A percentile compares a stretch with the other conserved stretches of the same genome.
phyloP scores from a whole-genome alignment of 2,888 invertebrate genomes.

The Pristionchus fissidentatus region DNA sequence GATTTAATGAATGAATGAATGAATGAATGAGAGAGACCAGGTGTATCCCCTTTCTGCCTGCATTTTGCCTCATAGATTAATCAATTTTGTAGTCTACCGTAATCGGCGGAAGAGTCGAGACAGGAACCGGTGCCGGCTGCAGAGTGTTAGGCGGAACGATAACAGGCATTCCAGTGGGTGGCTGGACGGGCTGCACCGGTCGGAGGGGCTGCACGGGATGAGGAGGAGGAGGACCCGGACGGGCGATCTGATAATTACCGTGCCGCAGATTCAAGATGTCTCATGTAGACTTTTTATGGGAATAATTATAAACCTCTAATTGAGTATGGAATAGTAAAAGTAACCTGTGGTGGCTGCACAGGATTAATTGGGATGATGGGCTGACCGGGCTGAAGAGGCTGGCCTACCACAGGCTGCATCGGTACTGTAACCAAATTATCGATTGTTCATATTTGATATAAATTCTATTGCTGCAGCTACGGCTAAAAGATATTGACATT shows the following conservation, averaged over 20 bases:
- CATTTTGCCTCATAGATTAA: too few relatives aligned
- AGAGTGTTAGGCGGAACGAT: constrained; percentile 33
- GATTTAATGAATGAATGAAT: background rate
- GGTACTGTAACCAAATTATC: constrained; percentile 29
- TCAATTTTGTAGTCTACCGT: background rate
- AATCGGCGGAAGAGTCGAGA: background rate
- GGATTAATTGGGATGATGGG: constrained; percentile 36
- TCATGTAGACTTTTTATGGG: too few relatives aligned
- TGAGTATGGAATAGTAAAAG: background rate
- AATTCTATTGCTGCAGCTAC: too few relatives aligned
- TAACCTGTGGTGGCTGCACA: background rate
- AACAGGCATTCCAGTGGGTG: constrained; percentile 20
- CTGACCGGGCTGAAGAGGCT: constrained; percentile 25
- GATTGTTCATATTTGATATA: background rate
- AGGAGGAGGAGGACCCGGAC: background rate
- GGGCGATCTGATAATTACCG: background rate
- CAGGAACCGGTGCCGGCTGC: background rate
- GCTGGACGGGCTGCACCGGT: background rate
- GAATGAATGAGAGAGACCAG: too few relatives aligned
- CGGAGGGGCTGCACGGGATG: constrained; percentile 39
- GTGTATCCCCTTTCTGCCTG: too few relatives aligned
- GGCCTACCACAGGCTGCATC: constrained; percentile 15
- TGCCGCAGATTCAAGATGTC: too few relatives aligned
- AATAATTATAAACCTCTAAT: too few relatives aligned
- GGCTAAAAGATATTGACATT: background rate